Conservation (phyloP, 2,797 vertebrate species). For the Enteromius paludinosus region DNA sequence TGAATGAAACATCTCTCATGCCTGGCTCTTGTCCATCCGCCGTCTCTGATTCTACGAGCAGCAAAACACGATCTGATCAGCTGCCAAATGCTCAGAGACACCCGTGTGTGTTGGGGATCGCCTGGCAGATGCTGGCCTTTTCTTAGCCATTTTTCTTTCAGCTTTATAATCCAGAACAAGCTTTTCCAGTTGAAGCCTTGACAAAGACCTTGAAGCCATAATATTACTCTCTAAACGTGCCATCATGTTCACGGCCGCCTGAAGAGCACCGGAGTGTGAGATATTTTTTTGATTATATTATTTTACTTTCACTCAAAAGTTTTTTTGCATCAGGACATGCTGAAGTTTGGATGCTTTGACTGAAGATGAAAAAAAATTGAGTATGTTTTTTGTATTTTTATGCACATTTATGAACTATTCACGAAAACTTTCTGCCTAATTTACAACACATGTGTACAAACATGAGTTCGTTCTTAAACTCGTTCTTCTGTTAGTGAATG, state of each 20-base stretch:
- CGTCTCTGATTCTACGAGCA: background rate
- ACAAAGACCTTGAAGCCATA: background rate
- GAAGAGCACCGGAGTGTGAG: no score
- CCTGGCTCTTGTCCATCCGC: background rate
- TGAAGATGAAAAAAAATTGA: background rate
- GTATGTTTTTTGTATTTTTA: no score
- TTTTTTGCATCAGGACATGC: background rate
- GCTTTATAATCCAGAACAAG: constrained; percentile 4
- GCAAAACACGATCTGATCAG: background rate
- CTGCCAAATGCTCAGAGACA: background rate
- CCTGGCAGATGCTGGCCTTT: background rate
- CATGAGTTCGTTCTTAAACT: no score
- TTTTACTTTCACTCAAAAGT: background rate
- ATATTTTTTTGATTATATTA: no score
- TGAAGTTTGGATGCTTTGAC: background rate
- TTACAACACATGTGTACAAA: no score
- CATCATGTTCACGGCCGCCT: background rate
- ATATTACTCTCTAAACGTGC: background rate
- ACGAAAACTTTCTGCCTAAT: no score
- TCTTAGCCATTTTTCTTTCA: background rate
- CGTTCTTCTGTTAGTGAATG: no score
- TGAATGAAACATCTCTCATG: background rate
- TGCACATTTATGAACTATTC: no score
- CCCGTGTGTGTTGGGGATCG: background rate
- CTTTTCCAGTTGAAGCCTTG: background rate